These are phyloP conservation scores for Scaptomyza parva DNA, from an alignment of 2,888 invertebrate genomes.

Conservation along the genomic window DNA sequence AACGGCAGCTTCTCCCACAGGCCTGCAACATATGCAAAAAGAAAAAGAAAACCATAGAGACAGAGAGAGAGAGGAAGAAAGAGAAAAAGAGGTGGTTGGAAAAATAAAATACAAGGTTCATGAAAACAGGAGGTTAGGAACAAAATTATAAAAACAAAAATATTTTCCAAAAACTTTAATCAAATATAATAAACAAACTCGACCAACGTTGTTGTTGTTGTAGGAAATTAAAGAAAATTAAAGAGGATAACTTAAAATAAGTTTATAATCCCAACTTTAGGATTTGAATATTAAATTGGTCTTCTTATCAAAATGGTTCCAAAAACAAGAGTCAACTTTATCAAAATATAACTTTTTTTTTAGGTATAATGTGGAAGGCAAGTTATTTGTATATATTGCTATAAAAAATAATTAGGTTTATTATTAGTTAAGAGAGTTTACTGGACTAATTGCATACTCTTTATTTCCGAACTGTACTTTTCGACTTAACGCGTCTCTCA, in stretches of 20 bases:
- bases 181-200: background rate
- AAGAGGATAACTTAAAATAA: background rate
- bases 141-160: background rate
- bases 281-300: background rate
- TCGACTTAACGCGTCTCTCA: background rate
- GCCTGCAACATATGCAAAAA: constrained; percentile 53
- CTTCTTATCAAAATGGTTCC: background rate
- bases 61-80: background rate
- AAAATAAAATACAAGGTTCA: background rate
- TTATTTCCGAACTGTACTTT: constrained; percentile 1
- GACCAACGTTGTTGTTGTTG: background rate
- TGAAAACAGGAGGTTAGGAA: background rate
- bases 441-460: background rate
- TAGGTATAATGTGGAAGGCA: too few relatives aligned
- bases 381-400: background rate
- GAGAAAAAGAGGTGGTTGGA: background rate
- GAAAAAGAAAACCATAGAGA: background rate
- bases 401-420: background rate
- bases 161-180: background rate
- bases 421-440: background rate
- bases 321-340: too few relatives aligned
- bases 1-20: constrained; percentile 97
- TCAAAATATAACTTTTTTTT: too few relatives aligned
- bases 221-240: background rate
- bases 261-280: background rate